Evolutionary conservation across 1,140 invertebrate species (phyloP).

Genomic region (Bombyx mandarina): DNA sequence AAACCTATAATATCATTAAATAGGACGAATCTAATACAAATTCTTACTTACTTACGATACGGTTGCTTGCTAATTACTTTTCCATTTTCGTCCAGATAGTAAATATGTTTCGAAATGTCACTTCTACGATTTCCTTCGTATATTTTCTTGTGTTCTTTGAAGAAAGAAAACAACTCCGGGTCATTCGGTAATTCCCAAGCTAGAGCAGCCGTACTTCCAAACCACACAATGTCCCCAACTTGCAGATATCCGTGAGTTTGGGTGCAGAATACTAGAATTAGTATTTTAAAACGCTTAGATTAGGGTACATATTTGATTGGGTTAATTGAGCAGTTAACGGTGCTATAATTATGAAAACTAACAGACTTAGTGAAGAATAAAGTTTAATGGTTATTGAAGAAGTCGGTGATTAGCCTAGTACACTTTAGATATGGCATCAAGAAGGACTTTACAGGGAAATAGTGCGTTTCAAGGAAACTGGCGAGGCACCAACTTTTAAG

Average conservation of each 20-base stretch:
- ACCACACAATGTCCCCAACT: constrained; percentile 73
- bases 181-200: constrained; percentile 81
- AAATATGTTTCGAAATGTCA: constrained; percentile 35
- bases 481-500: too few relatives aligned
- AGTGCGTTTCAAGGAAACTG: too few relatives aligned
- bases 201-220: constrained; percentile 80
- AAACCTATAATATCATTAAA: too few relatives aligned
- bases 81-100: constrained; percentile 47
- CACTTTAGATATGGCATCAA: too few relatives aligned
- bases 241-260: constrained; percentile 53
- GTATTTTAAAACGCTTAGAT: too few relatives aligned
- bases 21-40: constrained; percentile 1
- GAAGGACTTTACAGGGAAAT: too few relatives aligned
- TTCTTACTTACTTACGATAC: constrained; percentile 37
- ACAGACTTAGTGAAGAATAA: too few relatives aligned
- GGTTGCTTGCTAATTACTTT: constrained; percentile 41
- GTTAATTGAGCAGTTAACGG: too few relatives aligned
- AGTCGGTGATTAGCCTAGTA: too few relatives aligned
- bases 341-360: too few relatives aligned
- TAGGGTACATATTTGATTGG: too few relatives aligned
- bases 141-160: constrained; percentile 37
- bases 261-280: constrained; percentile 39
- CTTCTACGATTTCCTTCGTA: constrained; percentile 29
- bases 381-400: too few relatives aligned
- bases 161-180: constrained; percentile 46